A percentile compares a stretch with the other conserved stretches of the same genome.
Conservation (phyloP, 2,797 vertebrate genomes). For the Tolypeutes matacus region DNA sequence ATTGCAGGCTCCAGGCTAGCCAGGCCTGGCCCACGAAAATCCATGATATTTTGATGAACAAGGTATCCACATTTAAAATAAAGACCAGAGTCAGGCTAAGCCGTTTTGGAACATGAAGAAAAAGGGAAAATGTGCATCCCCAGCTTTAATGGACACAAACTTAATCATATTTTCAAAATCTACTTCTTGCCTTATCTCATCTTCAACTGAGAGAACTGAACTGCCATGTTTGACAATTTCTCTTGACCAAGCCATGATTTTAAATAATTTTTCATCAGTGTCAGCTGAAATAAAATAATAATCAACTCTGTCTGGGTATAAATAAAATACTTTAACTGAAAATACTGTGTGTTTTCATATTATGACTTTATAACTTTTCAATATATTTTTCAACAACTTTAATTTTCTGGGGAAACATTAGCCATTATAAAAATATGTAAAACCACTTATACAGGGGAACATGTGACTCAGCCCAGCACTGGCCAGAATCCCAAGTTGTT, state of each 20-base stretch:
- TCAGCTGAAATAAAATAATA: background rate
- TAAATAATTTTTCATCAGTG: background rate
- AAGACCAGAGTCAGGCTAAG: background rate
- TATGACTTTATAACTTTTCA: background rate
- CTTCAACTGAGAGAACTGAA: background rate
- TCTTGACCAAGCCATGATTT: background rate
- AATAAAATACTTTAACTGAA: constrained; percentile 3
- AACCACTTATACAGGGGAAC: too few relatives aligned
- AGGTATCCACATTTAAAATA: background rate
- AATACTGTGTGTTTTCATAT: background rate
- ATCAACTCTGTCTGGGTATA: background rate
- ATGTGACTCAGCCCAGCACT: background rate
- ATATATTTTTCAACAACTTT: background rate
- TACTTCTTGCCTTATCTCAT: background rate
- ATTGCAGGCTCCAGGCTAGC: constrained; percentile 52
- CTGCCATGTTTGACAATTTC: background rate
- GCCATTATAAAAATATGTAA: background rate
- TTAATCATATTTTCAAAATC: background rate
- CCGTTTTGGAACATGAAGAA: background rate
- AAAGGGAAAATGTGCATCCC: background rate
- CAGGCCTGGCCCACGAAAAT: background rate
- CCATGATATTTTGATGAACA: background rate
- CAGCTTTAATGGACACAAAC: background rate
- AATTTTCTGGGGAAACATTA: background rate
- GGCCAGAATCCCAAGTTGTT: background rate